Evolutionary conservation across 1,140 invertebrate species (phyloP), one percentile per base, ranked within the genome.

Genomic region (Heliothis virescens): DNA sequence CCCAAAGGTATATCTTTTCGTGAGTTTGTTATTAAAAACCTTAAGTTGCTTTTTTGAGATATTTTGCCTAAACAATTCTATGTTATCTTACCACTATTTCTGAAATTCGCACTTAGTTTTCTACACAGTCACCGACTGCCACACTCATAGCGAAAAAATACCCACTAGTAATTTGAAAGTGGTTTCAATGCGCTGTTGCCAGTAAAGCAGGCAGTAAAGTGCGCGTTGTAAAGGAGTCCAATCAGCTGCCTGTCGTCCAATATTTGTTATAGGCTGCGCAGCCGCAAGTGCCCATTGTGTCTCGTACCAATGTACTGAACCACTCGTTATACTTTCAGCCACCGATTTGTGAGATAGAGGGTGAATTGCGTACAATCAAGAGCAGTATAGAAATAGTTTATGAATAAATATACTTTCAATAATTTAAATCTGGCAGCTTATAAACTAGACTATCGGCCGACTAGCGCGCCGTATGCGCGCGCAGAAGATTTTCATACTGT

Each of bases 241-340:
- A 69, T 79, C 76, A 79, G 57, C n/a, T 21, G 15, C 15, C 47
- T 50, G 48, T 74, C 48, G 21, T 73, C 62, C 77, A 85, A 85
- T 85, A 83, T 85, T 83, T 83, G 84, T 83, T 82, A 79, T 81
- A 79, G 71, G 69, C 69, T 71, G 69, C 53, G 13, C 41, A n/a
- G 57, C 84, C 84, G 75, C 82, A 85, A 85, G 78, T 78, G 48
- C 74, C 78, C 55, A 85, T 85, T 85, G 83, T 85, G 67, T 4
- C 3, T 1, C 15, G 62, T 65, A 15, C 62, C 34, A 18, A 53
- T 41, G 69, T 26, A 60, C 67, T 47, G 26, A 79, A 29, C 1
- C n/a, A 52, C 80, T 81, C 50, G 80, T 82, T 79, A 82, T 29
- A 57, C 78, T 60, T 53, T 12, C 47, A 72, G 55, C 57, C 63